phyloP scores from a whole-genome alignment of 2,797 vertebrate genomes.

The Enteromius paludinosus region DNA sequence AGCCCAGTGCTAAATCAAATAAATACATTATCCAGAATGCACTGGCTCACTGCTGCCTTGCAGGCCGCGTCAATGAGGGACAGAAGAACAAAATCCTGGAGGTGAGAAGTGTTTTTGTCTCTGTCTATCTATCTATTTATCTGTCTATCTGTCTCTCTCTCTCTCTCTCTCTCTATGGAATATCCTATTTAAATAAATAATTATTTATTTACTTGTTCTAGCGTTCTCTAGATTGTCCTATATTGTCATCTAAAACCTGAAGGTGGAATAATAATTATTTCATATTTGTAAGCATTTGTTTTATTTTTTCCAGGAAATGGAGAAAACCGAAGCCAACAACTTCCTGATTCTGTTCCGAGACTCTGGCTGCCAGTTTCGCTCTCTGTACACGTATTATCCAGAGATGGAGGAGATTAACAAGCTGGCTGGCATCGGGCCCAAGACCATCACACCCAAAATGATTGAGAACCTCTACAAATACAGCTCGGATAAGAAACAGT shows the following conservation, averaged over 20 bases:
- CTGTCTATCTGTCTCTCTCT: no score
- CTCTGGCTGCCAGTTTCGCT: slow-evolving; percentile 94
- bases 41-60: slow-evolving; percentile 94
- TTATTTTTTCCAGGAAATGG: slow-evolving; percentile 88
- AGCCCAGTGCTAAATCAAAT: slow-evolving; percentile 98
- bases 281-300: slow-evolving; percentile 11
- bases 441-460: slow-evolving; percentile 92
- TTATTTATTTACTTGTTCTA: background rate
- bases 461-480: slow-evolving; percentile 97
- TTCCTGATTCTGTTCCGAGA: slow-evolving; percentile 97
- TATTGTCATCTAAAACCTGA: background rate
- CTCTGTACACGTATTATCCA: slow-evolving; percentile 91
- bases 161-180: no score
- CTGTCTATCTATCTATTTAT: no score
- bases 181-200: background rate
- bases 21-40: slow-evolving; percentile 99
- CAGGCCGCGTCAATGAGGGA: slow-evolving; percentile 96
- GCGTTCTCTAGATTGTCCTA: background rate
- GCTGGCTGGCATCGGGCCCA: slow-evolving; percentile 92
- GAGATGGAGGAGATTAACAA: slow-evolving; percentile 93
- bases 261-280: background rate
- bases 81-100: slow-evolving; percentile 98
- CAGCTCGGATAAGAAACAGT: slow-evolving; percentile 97
- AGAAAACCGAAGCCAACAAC: slow-evolving; percentile 94
- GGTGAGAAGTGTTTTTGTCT: slow-evolving; percentile 69